Base-by-base conservation (phyloP, 2,888 invertebrate species). In the Lasius platythorax region DNA sequence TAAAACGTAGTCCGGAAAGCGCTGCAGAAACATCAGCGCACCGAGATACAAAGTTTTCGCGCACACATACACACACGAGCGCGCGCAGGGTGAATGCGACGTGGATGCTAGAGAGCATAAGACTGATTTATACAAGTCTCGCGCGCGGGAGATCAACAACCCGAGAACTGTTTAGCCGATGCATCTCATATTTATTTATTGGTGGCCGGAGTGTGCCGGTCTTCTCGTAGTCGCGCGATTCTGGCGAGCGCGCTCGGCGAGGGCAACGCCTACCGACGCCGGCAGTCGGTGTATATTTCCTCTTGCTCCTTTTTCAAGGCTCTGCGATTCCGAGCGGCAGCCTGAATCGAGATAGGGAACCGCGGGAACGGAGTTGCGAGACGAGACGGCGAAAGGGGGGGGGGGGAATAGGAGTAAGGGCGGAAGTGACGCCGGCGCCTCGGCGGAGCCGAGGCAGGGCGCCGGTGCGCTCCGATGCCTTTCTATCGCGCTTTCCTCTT, bases 371-470 rank as follows among this genome's bases (percentile, higher is more conserved):
- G 67, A 73, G 68, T 70, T 82, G 81, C 87, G 75, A 61, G 85
- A 70, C 83, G 73, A 64, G 66, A 66, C 83, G 87, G 68, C 28
- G 67, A 37, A 86, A 87, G 85, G 87, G 86, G 78, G 87, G 23
- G 33, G 85, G 78, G 67, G 40, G 79, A 90, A 88, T 81, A 83
- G 81, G 87, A 89, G 85, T 78, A 91, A 90, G 91, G 90, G 93
- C 94, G 95, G 95, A 95, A 95, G 94, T 93, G 94, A 94, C 93
- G 94, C 94, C 94, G 95, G 95, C 95, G 95, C 94, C 95, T 94
- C 94, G 93, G 91, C 93, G 95, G 95, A 94, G 95, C 95, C 95
- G 92, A 88, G 87, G 90, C 91, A 94, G 94, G 94, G 89, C 91
- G 95, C 94, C 94, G 93, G 94, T 94, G 93, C 94, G 94, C 94